Percentiles rank a stretch among this genome's conserved stretches.
Conservation (phyloP, 1,140 invertebrate genomes). For the Pseudomyrmex gracilis region DNA sequence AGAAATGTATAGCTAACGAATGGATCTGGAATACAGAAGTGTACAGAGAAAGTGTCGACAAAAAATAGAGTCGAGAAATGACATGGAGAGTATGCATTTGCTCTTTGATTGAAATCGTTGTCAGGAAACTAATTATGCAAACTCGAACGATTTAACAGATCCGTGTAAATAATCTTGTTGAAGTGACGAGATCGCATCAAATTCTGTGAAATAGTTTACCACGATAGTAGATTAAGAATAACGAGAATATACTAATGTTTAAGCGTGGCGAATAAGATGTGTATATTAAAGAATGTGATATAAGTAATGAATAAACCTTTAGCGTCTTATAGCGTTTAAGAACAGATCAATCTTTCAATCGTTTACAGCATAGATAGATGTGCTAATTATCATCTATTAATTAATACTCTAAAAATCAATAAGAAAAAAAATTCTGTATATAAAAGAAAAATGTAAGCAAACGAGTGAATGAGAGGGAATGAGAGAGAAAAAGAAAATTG, state of each 20-base stretch:
- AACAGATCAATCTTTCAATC: slow-evolving; percentile 77
- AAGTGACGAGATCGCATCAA: background rate
- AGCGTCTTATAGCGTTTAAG: slow-evolving; percentile 81
- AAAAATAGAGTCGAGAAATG: background rate
- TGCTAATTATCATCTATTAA: slow-evolving; percentile 80
- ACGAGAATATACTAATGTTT: slow-evolving; percentile 36
- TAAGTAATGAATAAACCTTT: slow-evolving; percentile 83
- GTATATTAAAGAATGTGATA: slow-evolving; percentile 85
- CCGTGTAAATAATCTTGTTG: slow-evolving; percentile 58
- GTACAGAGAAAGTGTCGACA: background rate
- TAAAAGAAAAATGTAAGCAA: slow-evolving; percentile 72
- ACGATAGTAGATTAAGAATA: slow-evolving; percentile 37
- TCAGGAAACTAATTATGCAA: slow-evolving; percentile 18
- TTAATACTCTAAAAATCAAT: slow-evolving; percentile 77
- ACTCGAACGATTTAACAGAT: slow-evolving; percentile 50
- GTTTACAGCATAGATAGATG: slow-evolving; percentile 81
- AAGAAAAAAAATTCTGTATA: slow-evolving; percentile 83
- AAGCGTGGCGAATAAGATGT: slow-evolving; percentile 69
- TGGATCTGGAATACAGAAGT: background rate
- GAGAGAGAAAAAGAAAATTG: slow-evolving; percentile 33
- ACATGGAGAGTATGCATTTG: background rate
- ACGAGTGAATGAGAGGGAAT: background rate
- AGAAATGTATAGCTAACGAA: background rate
- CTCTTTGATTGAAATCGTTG: slow-evolving; percentile 12
- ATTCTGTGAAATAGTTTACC: background rate